phyloP scores from a whole-genome alignment of 2,888 invertebrate genomes.

The Eupithecia dodoneata region DNA sequence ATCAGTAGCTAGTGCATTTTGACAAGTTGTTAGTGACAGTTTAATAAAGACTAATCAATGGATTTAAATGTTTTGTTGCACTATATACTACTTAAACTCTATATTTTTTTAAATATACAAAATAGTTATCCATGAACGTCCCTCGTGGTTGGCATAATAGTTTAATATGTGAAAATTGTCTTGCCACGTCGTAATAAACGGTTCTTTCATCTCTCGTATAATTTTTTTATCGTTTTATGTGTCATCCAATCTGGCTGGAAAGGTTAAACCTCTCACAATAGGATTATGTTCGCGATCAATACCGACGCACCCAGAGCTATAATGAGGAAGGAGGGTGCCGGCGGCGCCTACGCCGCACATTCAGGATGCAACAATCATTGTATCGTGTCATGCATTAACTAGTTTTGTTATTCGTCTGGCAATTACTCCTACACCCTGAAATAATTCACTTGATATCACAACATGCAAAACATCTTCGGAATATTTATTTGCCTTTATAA shows the following conservation, averaged over 20 bases:
- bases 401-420: slow-evolving; percentile 41
- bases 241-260: slow-evolving; percentile 20
- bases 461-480: slow-evolving; percentile 18
- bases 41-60: background rate
- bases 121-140: background rate
- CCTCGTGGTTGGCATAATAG: background rate
- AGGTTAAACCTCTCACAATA: slow-evolving; percentile 38
- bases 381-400: slow-evolving; percentile 47
- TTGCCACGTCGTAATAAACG: slow-evolving; percentile 9
- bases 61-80: background rate
- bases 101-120: background rate
- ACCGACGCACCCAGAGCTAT: slow-evolving; percentile 53
- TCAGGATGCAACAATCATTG: slow-evolving; percentile 76
- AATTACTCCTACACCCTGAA: slow-evolving; percentile 40
- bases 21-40: background rate
- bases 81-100: background rate
- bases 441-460: slow-evolving; percentile 34
- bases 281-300: slow-evolving; percentile 42
- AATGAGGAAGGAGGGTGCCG: slow-evolving; percentile 80
- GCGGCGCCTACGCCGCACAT: slow-evolving; percentile 63
- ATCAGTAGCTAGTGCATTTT: slow-evolving; percentile 36
- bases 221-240: slow-evolving; percentile 17
- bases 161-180: slow-evolving; percentile 23
- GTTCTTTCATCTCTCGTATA: slow-evolving; percentile 10
- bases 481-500: slow-evolving; percentile 11